Base-by-base conservation (phyloP, 1,140 invertebrate genomes). In the Sminthurides bifidus region DNA sequence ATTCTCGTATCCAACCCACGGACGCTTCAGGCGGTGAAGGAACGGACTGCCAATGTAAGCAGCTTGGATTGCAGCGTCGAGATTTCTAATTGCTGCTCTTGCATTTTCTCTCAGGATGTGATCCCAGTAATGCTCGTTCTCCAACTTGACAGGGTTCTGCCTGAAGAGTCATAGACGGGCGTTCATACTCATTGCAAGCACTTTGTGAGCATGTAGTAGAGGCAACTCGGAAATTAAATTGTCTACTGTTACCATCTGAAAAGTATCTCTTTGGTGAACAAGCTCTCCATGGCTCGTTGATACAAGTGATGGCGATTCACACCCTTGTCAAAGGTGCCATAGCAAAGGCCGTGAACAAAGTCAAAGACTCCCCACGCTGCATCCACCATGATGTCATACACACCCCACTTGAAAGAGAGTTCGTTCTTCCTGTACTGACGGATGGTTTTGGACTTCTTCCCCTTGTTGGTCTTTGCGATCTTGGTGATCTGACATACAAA, bases 311-410 rank as follows among this genome's bases (percentile, higher is more conserved):
- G 60, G 40, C 29, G 35, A 55, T 62, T 62, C 4, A 58, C 46
- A 29, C 48, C 17, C 2, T 40, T n/a, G 10, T 31, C 33, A 33
- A 54, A 62, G n/a, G 40, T 52, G 3, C 48, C 30, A 43, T 58
- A 62, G 43, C 60, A 62, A n/a, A 57, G 43, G 6, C 60, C 60
- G 43, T 62, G 60, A 17, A 53, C 43, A 38, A 62, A 62, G 24
- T 53, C 40, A 19, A 52, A 0, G n/a, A 48, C 27, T 15, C 24
- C 27, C 52, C 58, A 60, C 23, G 54, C 37, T 14, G 60, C 52
- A 33, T 62, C 60, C n/a, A 52, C 52, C 0, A 45, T 35, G 12
- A 55, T 10, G 24, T 62, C 60, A 52, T 55, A 55, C 31, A 51
- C 55, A 24, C 56, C 56, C 31, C 53, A 52, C 17, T 12, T 27